Evolutionary conservation across 2,797 vertebrate genomes (phyloP).

Genomic region (Trachops cirrhosus): DNA sequence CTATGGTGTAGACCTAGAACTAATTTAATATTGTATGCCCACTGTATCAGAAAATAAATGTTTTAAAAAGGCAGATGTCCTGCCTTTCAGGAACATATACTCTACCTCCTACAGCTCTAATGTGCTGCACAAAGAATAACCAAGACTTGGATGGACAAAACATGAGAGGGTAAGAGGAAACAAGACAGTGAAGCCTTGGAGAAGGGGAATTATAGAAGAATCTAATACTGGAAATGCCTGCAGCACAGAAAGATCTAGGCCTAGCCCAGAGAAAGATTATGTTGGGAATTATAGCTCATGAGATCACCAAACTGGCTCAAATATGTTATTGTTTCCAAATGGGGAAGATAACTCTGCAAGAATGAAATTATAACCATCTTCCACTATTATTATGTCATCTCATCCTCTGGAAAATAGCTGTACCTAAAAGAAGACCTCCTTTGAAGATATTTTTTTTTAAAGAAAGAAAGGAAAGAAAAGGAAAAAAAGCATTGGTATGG

Average conservation of each 20-base stretch:
- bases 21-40: neutral
- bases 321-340: constrained; percentile 75
- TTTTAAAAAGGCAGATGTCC: neutral
- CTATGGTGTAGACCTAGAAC: neutral
- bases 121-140: neutral
- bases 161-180: neutral
- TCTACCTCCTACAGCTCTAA: neutral
- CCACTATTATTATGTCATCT: constrained; percentile 71
- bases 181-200: neutral
- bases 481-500: neutral
- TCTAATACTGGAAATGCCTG: constrained; percentile 36
- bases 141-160: neutral
- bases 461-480: neutral
- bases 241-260: constrained; percentile 46
- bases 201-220: constrained; percentile 10
- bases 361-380: constrained; percentile 74
- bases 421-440: constrained; percentile 66
- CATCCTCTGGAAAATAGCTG: constrained; percentile 66
- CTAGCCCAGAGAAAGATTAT: constrained; percentile 26
- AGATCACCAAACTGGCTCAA: constrained; percentile 68
- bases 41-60: neutral
- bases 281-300: constrained; percentile 66
- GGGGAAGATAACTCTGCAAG: constrained; percentile 62
- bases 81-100: neutral
- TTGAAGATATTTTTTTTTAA: neutral